Evolutionary conservation across 2,113 vertebrate species (phyloP).

Genomic region (Guaruba guarouba): DNA sequence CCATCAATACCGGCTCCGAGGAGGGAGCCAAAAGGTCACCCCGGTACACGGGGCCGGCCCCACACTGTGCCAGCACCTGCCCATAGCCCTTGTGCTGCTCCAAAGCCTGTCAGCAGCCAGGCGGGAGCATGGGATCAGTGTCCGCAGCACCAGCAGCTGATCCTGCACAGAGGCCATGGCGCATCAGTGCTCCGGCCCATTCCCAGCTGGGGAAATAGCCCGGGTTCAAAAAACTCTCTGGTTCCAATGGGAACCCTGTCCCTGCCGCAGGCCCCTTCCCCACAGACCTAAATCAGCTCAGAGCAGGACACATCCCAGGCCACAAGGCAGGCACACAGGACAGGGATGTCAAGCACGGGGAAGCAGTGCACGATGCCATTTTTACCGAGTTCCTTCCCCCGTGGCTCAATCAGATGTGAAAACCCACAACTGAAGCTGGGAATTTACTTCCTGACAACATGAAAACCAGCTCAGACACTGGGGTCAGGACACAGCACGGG

Average conservation of each 20-base stretch:
- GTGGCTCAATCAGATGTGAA: fast-evolving
- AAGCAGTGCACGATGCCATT: fast-evolving
- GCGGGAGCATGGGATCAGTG: not conserved
- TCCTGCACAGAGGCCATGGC: not conserved
- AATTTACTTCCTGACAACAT: not conserved
- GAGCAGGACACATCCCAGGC: fast-evolving
- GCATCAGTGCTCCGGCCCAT: fast-evolving
- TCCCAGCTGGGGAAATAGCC: not conserved
- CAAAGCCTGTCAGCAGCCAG: not conserved
- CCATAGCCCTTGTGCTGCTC: not conserved
- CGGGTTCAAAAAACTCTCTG: too few species aligned
- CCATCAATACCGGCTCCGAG: not conserved
- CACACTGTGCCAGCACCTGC: not conserved
- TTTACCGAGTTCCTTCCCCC: not conserved
- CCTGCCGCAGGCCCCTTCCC: not conserved
- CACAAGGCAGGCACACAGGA: fast-evolving
- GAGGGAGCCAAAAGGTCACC: not conserved
- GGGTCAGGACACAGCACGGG: fast-evolving
- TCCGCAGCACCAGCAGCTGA: not conserved
- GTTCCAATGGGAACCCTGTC: not conserved
- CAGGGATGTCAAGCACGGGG: not conserved
- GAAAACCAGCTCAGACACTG: not conserved
- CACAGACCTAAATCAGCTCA: fast-evolving
- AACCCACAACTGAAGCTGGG: not conserved
- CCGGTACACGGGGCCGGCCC: not conserved